A percentile compares a stretch with the other conserved stretches of the same genome.
Evolutionary conservation across 1,140 invertebrate genomes (phyloP).

Genomic region (Parasteatoda tepidariorum): DNA sequence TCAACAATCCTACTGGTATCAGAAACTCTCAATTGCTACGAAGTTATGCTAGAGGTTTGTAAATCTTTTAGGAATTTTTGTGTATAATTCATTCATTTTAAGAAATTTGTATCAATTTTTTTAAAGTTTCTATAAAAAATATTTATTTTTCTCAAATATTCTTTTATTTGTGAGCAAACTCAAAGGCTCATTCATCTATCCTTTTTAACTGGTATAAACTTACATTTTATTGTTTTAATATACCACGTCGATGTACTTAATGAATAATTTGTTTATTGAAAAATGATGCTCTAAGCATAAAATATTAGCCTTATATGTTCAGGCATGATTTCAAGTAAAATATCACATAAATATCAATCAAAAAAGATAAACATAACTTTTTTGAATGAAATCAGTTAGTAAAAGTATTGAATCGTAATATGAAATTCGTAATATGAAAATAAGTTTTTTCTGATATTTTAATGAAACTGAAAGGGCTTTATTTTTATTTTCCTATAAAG

Average conservation of each 20-base stretch:
- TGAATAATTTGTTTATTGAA: too few relatives aligned
- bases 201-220: not conserved
- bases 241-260: not conserved
- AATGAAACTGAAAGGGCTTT: too few relatives aligned
- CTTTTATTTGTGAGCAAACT: not conserved
- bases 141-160: not conserved
- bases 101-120: not conserved
- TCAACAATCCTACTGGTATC: conserved; percentile 95
- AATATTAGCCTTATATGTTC: too few relatives aligned
- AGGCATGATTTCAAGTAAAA: too few relatives aligned
- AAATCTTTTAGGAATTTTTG: not conserved
- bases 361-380: too few relatives aligned
- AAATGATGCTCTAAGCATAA: too few relatives aligned
- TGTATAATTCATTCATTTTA: not conserved
- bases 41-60: conserved; percentile 87
- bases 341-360: too few relatives aligned
- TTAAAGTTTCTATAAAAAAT: not conserved
- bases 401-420: not conserved
- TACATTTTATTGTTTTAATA: not conserved
- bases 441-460: not conserved
- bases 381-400: not conserved
- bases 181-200: not conserved
- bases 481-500: not conserved
- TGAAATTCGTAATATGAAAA: not conserved
- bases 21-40: conserved; percentile 93